A percentile compares a stretch with the other conserved stretches of the same genome.
These are phyloP conservation scores for Lophura nycthemera DNA, from an alignment of 2,113 vertebrate species.

Conservation along the genomic window DNA sequence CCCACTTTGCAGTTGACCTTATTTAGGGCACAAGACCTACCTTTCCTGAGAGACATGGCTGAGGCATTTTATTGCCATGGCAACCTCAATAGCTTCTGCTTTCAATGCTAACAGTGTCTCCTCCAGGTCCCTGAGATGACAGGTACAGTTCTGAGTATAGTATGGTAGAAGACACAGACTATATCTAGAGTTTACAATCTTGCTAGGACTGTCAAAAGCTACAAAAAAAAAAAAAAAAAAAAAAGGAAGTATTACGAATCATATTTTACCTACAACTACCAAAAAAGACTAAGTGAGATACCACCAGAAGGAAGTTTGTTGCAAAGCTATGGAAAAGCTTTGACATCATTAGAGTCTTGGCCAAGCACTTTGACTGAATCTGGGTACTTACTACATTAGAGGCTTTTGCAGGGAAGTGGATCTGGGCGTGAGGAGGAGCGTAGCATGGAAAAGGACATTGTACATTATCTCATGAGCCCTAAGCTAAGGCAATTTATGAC, in stretches of 20 bases:
- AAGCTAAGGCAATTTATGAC: background rate
- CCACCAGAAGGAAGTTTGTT: background rate
- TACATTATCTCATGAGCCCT: background rate
- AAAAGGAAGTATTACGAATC: background rate
- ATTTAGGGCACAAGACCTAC: background rate
- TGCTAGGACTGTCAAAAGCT: background rate
- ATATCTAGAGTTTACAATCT: background rate
- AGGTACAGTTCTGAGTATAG: background rate
- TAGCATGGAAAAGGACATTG: background rate
- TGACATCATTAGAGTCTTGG: background rate
- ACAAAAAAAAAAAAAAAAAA: constrained; percentile 28
- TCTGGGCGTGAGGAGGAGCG: background rate
- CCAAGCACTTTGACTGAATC: background rate
- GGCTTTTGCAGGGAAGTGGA: background rate
- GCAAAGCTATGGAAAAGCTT: background rate
- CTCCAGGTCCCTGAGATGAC: background rate
- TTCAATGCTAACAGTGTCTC: background rate
- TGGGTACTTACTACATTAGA: background rate
- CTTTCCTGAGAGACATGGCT: background rate
- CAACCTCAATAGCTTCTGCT: background rate
- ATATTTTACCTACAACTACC: background rate
- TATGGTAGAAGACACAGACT: background rate
- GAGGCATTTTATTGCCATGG: background rate
- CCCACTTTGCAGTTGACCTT: background rate
- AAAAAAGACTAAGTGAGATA: background rate